Evolutionary conservation across 2,888 invertebrate species (phyloP).

Genomic region (Dinocampus coccinellae): DNA sequence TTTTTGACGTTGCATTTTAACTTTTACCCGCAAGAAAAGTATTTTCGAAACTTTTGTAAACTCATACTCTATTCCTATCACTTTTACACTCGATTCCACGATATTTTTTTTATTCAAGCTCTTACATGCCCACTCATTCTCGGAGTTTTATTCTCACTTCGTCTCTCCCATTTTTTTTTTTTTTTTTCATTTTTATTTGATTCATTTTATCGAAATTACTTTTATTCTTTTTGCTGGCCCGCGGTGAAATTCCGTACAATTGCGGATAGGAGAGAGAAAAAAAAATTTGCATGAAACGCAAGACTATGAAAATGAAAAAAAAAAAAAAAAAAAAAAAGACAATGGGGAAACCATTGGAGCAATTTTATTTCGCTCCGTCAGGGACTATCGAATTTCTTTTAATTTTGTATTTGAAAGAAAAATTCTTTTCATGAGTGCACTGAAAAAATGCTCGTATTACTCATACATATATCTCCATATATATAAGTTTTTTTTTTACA

Average conservation of each 20-base stretch:
- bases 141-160: too few relatives aligned
- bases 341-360: conserved; percentile 3
- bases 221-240: conserved; percentile 15
- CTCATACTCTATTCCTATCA: not conserved
- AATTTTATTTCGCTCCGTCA: conserved; percentile 29
- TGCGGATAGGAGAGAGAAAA: conserved; percentile 14
- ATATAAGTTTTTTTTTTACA: not conserved
- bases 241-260: conserved; percentile 12
- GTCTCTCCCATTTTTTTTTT: not conserved
- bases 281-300: conserved; percentile 30
- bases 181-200: not conserved
- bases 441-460: not conserved
- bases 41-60: conserved; percentile 9
- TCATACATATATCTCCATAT: not conserved
- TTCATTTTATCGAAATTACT: conserved; percentile 9
- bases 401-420: not conserved
- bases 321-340: not conserved
- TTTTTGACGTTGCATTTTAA: conserved; percentile 22
- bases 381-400: conserved; percentile 20
- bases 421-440: not conserved
- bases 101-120: conserved; percentile 1
- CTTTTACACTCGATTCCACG: not conserved
- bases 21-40: conserved; percentile 18
- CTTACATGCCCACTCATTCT: too few relatives aligned
- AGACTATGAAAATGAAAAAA: not conserved